Evolutionary conservation across 2,113 vertebrate genomes (phyloP).

Genomic region (Holacanthus passer): DNA sequence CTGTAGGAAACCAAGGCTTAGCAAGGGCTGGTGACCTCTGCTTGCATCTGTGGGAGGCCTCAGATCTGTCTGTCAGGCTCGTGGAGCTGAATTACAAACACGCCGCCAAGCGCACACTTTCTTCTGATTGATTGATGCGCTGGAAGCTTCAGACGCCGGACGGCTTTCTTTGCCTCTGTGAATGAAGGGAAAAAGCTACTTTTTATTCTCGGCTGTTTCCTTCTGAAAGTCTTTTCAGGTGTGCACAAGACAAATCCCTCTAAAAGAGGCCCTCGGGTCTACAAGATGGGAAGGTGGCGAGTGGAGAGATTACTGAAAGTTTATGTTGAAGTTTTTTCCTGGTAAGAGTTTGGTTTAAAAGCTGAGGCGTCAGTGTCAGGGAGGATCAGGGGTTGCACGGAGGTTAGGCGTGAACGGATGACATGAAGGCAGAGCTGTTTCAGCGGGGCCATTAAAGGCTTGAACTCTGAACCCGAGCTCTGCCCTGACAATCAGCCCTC

Average conservation of each 20-base stretch:
- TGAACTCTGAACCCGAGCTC: conserved; percentile 74
- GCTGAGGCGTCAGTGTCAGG: conserved; percentile 16
- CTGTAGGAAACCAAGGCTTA: conserved; percentile 60
- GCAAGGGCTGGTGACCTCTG: conserved; percentile 66
- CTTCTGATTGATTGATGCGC: conserved; percentile 43
- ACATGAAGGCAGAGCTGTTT: conserved; percentile 62
- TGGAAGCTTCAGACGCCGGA: conserved; percentile 32
- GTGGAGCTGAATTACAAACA: conserved; percentile 75
- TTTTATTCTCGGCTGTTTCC: conserved; percentile 25
- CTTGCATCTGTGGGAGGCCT: conserved; percentile 68
- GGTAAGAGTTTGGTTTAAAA: conserved; percentile 39
- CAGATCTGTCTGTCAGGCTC: conserved; percentile 70
- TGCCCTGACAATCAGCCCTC: conserved; percentile 53
- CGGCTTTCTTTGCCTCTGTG: background rate
- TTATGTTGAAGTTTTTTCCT: conserved; percentile 51
- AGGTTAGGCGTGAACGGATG: conserved; percentile 41
- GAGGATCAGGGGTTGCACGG: conserved; percentile 31
- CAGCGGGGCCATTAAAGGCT: conserved; percentile 63
- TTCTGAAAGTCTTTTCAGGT: conserved; percentile 22
- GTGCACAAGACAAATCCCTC: conserved; percentile 41
- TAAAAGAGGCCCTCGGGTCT: conserved; percentile 27
- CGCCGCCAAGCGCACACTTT: conserved; percentile 8
- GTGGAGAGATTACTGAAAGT: conserved; percentile 17
- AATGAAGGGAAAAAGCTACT: background rate
- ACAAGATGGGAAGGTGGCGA: conserved; percentile 20